A percentile compares a stretch with the other conserved stretches of the same genome.
These are phyloP conservation scores for Gallinago nigripennis DNA, from an alignment of 2,797 vertebrate genomes.

Conservation along the genomic window DNA sequence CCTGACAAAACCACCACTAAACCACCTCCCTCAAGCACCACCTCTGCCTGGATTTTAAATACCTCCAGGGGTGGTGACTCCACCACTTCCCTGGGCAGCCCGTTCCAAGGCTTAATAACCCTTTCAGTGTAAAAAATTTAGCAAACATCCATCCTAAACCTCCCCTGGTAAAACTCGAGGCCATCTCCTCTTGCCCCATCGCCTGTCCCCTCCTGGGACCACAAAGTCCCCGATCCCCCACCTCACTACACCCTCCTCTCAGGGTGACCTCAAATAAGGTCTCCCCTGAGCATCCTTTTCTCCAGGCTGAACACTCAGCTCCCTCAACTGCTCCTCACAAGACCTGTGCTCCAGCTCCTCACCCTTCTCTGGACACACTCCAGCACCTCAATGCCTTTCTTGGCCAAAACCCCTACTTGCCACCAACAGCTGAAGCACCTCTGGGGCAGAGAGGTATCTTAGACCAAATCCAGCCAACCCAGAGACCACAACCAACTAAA, in stretches of 20 bases:
- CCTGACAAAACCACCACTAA: too few relatives aligned
- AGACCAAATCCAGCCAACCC: background rate
- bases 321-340: background rate
- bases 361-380: background rate
- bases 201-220: too few relatives aligned
- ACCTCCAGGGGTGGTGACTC: background rate
- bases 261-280: background rate
- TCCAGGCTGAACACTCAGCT: background rate
- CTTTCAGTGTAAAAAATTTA: background rate
- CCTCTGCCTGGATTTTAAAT: background rate
- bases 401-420: background rate
- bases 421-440: background rate
- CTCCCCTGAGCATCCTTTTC: background rate
- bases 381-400: background rate
- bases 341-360: background rate
- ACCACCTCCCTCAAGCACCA: too few relatives aligned
- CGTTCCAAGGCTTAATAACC: too few relatives aligned
- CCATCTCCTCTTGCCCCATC: background rate
- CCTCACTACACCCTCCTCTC: background rate
- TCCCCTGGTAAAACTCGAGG: background rate
- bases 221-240: too few relatives aligned
- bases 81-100: too few relatives aligned
- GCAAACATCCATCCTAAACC: background rate
- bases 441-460: background rate
- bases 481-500: background rate